These are phyloP conservation scores for Epinephelus moara DNA, from an alignment of 2,113 vertebrate genomes.

Conservation along the genomic window DNA sequence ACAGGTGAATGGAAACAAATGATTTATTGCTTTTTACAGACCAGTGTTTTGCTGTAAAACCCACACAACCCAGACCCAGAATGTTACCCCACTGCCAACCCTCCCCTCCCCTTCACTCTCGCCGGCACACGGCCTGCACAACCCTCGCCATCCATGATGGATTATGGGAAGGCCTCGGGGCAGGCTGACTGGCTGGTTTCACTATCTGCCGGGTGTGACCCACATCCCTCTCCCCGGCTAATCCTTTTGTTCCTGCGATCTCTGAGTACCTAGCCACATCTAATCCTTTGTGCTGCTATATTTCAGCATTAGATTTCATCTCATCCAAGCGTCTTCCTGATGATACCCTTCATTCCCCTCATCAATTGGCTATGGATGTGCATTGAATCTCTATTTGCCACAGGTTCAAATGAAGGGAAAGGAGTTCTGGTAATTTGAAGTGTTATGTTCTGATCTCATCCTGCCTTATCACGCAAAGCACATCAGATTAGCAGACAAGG, in stretches of 20 bases:
- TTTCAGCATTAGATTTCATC: conserved; percentile 70
- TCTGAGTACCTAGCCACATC: conserved; percentile 68
- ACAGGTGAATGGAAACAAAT: conserved; percentile 14
- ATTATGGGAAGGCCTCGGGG: conserved; percentile 62
- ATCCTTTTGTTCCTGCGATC: conserved; percentile 81
- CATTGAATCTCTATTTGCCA: conserved; percentile 21
- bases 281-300: conserved; percentile 78
- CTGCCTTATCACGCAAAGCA: conserved; percentile 5
- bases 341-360: conserved; percentile 54
- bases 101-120: background rate
- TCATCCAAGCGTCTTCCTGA: conserved; percentile 42
- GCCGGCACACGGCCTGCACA: conserved; percentile 11
- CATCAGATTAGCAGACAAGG: conserved; percentile 9
- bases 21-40: background rate
- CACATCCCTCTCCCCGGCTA: conserved; percentile 75
- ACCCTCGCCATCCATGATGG: conserved; percentile 45
- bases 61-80: conserved; percentile 18
- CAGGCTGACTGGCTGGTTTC: conserved; percentile 69
- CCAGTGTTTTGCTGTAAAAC: conserved; percentile 39
- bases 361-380: conserved; percentile 44
- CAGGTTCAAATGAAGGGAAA: conserved; percentile 1
- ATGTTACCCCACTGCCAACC: conserved; percentile 38
- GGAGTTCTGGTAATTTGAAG: conserved; percentile 13
- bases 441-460: conserved; percentile 14
- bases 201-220: conserved; percentile 76